These are phyloP conservation scores for Trichopria drosophilae DNA, from an alignment of 2,888 invertebrate species.

Conservation along the genomic window DNA sequence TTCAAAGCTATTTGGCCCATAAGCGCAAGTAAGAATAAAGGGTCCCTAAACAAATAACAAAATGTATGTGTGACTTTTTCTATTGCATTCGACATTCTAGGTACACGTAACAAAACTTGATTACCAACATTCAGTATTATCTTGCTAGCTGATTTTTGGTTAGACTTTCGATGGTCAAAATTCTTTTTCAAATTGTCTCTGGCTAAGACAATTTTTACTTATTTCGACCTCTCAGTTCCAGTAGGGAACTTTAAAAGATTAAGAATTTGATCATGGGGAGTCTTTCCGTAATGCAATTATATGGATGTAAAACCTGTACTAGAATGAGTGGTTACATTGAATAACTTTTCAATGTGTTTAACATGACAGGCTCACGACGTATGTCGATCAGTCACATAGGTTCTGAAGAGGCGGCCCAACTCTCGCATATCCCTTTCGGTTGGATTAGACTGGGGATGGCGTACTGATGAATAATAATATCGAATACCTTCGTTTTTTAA, in stretches of 20 bases:
- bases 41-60: too few species aligned
- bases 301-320: constrained; percentile 9
- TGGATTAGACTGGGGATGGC: constrained; percentile 39
- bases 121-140: neutral
- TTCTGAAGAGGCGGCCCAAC: constrained; percentile 31
- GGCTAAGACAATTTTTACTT: neutral
- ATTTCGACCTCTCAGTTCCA: neutral
- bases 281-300: constrained; percentile 20
- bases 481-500: neutral
- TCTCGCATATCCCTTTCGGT: too few species aligned
- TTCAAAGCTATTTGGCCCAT: too few species aligned
- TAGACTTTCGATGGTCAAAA: too few species aligned
- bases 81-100: neutral
- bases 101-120: neutral
- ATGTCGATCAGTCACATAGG: constrained; percentile 14
- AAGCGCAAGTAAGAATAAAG: too few species aligned
- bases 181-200: neutral
- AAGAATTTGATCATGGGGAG: too few species aligned
- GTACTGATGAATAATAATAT: constrained; percentile 8
- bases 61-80: neutral
- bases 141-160: neutral
- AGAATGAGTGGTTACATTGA: constrained; percentile 13
- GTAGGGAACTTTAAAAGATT: neutral
- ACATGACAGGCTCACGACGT: neutral
- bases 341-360: neutral